Conservation (phyloP, 2,888 invertebrate species). For the Macaria liturata region DNA sequence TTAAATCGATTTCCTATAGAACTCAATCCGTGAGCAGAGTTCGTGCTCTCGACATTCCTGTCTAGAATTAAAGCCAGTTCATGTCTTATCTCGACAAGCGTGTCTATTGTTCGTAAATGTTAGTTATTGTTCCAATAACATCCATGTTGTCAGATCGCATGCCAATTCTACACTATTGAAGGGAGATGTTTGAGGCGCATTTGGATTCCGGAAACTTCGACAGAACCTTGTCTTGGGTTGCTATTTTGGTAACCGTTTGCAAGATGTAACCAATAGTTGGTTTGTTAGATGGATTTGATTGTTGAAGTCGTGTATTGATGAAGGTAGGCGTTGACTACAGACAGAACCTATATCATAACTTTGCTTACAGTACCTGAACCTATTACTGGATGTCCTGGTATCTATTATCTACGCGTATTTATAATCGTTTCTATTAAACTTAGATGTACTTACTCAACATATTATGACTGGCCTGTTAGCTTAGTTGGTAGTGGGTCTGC, state of each 20-base stretch:
- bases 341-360: too few species aligned
- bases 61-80: constrained; percentile 14
- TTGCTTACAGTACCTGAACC: too few species aligned
- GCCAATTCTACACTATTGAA: constrained; percentile 19
- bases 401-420: too few species aligned
- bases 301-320: not conserved
- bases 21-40: not conserved
- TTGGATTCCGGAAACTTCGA: constrained; percentile 20
- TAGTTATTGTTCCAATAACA: constrained; percentile 19
- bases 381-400: too few species aligned
- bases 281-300: too few species aligned
- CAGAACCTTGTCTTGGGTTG: constrained; percentile 9
- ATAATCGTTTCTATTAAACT: too few species aligned
- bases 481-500: too few species aligned
- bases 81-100: constrained; percentile 15
- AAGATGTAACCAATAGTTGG: too few species aligned
- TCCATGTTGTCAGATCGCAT: constrained; percentile 21
- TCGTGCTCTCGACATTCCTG: constrained; percentile 7
- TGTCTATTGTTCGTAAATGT: constrained; percentile 25
- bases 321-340: not conserved
- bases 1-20: too few species aligned
- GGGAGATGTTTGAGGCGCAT: constrained; percentile 12
- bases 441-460: too few species aligned
- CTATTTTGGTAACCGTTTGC: constrained; percentile 13
- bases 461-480: too few species aligned